phyloP scores from a whole-genome alignment of 1,140 invertebrate species.

The Frieseomelitta varia region DNA sequence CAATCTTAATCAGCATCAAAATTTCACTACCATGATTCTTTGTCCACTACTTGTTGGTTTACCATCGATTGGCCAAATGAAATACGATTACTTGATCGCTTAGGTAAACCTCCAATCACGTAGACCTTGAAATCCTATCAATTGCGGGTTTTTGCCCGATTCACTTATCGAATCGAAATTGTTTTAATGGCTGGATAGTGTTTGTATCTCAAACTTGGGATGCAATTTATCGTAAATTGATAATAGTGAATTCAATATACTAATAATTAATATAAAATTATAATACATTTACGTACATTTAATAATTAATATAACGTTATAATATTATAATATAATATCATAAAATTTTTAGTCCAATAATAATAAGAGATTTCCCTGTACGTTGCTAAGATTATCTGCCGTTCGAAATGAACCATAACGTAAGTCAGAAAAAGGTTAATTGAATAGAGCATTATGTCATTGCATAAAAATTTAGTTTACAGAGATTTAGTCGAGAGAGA shows the following conservation, averaged over 20 bases:
- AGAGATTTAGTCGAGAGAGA: background rate
- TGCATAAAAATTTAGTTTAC: background rate
- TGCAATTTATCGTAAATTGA: background rate
- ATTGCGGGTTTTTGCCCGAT: constrained; percentile 26
- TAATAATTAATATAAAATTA: too few relatives aligned
- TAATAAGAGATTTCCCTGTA: too few relatives aligned
- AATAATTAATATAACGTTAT: too few relatives aligned
- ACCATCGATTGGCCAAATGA: constrained; percentile 41
- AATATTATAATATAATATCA: too few relatives aligned
- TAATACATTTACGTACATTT: too few relatives aligned
- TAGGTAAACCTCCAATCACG: constrained; percentile 7
- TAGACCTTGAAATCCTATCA: constrained; percentile 30
- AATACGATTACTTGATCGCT: constrained; percentile 36
- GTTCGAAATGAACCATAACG: background rate
- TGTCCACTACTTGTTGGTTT: constrained; percentile 16
- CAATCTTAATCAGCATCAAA: constrained; percentile 28
- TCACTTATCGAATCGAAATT: background rate
- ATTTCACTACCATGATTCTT: constrained; percentile 20
- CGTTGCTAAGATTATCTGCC: too few relatives aligned
- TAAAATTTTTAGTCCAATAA: too few relatives aligned
- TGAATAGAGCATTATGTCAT: background rate
- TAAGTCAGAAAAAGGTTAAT: background rate
- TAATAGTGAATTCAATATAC: too few relatives aligned
- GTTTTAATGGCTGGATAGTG: background rate
- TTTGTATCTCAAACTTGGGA: background rate